Evolutionary conservation across 2,797 vertebrate species (phyloP).

Genomic region (Leptodactylus fallax): DNA sequence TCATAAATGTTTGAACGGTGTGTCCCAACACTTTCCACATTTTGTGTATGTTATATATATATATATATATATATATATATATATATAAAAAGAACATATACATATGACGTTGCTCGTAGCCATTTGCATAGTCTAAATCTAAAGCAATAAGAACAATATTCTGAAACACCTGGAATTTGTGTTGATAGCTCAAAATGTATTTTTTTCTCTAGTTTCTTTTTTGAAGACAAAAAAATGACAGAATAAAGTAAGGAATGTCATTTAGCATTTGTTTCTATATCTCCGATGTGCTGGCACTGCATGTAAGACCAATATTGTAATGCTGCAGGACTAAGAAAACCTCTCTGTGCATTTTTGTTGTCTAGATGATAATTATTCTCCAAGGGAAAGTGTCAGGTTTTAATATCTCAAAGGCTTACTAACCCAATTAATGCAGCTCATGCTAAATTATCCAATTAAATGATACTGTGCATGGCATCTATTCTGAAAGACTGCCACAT

Average conservation of each 20-base stretch:
- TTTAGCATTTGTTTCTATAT: slow-evolving; percentile 3
- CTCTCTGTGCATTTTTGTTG: slow-evolving; percentile 56
- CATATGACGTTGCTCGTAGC: background rate
- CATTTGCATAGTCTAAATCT: background rate
- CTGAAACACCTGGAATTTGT: background rate
- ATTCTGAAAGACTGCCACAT: slow-evolving; percentile 57
- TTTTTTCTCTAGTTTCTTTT: background rate
- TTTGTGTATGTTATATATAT: too few species aligned
- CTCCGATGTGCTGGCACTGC: slow-evolving; percentile 28
- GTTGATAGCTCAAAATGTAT: background rate
- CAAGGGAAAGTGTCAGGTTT: slow-evolving; percentile 60
- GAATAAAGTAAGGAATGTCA: background rate
- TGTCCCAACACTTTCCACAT: too few species aligned
- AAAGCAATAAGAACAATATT: background rate
- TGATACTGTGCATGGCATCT: slow-evolving; percentile 59
- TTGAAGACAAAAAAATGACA: background rate
- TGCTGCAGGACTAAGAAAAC: slow-evolving; percentile 47
- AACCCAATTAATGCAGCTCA: slow-evolving; percentile 63
- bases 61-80: background rate
- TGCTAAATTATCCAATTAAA: slow-evolving; percentile 64
- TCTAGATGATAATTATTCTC: slow-evolving; percentile 62
- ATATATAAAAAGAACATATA: background rate
- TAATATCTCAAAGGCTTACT: slow-evolving; percentile 65
- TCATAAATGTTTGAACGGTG: too few species aligned
- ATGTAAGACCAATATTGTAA: slow-evolving; percentile 45